Conservation (phyloP, 2,797 vertebrate genomes). For the Parotocinclus haroldoi region DNA sequence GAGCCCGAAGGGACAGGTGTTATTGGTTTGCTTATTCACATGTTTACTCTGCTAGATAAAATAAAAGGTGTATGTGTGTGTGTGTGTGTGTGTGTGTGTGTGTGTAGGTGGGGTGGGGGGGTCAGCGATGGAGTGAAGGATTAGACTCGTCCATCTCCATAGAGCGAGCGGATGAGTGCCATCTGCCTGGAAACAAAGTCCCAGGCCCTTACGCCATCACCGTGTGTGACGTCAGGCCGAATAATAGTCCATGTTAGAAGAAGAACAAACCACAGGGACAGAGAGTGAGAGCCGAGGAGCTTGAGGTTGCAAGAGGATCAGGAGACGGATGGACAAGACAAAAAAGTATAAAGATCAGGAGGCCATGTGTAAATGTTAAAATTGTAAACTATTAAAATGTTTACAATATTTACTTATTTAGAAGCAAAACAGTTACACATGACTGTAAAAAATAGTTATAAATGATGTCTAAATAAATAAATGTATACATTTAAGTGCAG, state of each 20-base stretch:
- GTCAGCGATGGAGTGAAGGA: conserved; percentile 18
- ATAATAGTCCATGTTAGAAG: conserved; percentile 32
- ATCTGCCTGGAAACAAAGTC: conserved; percentile 48
- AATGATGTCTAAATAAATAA: too few relatives aligned
- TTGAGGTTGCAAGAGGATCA: background rate
- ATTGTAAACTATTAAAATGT: too few relatives aligned
- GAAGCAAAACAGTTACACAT: too few relatives aligned
- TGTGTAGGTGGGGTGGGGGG: too few relatives aligned
- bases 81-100: too few relatives aligned
- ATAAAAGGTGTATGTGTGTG: background rate
- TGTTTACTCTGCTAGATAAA: conserved; percentile 38
- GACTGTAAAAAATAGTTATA: too few relatives aligned
- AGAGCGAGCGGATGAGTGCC: conserved; percentile 34
- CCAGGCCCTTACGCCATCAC: conserved; percentile 33
- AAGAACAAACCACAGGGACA: conserved; percentile 16
- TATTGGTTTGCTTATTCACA: conserved; percentile 46
- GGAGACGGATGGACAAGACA: background rate
- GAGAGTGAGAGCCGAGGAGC: background rate
- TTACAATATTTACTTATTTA: too few relatives aligned
- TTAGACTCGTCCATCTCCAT: conserved; percentile 36
- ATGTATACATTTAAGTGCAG: too few relatives aligned
- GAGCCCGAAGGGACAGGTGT: conserved; percentile 33
- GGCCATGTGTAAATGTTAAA: background rate
- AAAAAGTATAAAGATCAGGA: too few relatives aligned
- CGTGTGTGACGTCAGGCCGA: conserved; percentile 32